Base-by-base conservation (phyloP, 2,797 vertebrate genomes). In the Xenops minutus region DNA sequence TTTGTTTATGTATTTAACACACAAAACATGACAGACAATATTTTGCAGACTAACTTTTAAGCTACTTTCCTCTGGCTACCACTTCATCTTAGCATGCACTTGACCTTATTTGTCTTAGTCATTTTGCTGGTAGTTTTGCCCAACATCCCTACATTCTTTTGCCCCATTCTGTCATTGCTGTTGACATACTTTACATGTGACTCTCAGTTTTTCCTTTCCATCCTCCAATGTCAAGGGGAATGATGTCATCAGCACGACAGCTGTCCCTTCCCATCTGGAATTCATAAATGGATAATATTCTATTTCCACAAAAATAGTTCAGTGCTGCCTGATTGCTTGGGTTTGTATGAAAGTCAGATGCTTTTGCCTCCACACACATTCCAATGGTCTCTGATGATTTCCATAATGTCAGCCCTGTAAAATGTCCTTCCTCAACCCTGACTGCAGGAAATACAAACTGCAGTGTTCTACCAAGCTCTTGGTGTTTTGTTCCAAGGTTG, bases 201-300 rank as follows among this genome's bases (percentile, higher is more conserved):
- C 24, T 68, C 67, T 83, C 64, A 43, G 26, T 86, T 97, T 80
- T 93, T 55, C 37, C 69, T 46, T 90, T 89, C 66, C 5, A 2
- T 72, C 32, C 46, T 88, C 63, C 44, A 72, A 6, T 81, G 85
- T 85, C 88, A 93, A 89, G 22, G 63, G 61, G 77, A 96, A 88
- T 67, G 69, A 85, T 86, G 56, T 87, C 67, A 91, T 76, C 81
- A 58, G 43, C 69, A 74, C 0, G 75, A 95, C 91, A 96, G 64
- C 81, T 96, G 69, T 88, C 66, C 75, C 39, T 93, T 94, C 54
- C 83, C 76, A 91, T 92, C 79, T 93, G 85, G 82, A 87, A 84
- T 94, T 95, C 81, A 82, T 83, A 95, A 79, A 93, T 39, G 71
- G 63, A 55, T 79, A 80, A 80, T 68, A 92, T 51, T 77, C 41